A percentile compares a stretch with the other conserved stretches of the same genome.
Evolutionary conservation across 2,113 vertebrate species (phyloP).

Genomic region (Dendropsophus ebraccatus): DNA sequence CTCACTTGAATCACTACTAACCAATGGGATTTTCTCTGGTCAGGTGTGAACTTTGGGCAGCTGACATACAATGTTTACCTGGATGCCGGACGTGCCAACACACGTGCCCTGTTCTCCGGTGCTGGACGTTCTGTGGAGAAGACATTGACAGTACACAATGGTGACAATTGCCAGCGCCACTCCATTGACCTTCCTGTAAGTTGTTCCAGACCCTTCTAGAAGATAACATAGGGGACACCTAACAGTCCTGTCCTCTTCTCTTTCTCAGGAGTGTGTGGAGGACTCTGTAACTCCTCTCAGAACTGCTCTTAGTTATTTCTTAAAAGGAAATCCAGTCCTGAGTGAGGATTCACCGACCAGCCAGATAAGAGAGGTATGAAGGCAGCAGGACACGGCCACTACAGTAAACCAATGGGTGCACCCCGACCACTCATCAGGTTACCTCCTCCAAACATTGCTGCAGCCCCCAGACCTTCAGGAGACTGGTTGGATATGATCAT

Average conservation of each 20-base stretch:
- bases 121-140: neutral
- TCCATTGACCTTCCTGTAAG: conserved; percentile 26
- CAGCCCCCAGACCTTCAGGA: too few species aligned
- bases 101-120: neutral
- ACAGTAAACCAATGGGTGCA: too few species aligned
- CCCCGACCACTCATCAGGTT: too few species aligned
- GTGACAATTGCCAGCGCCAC: neutral
- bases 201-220: neutral
- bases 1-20: neutral
- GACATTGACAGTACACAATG: neutral
- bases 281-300: conserved; percentile 27
- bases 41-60: conserved; percentile 2
- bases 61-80: conserved; percentile 17
- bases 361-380: conserved; percentile 4
- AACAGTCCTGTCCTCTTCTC: neutral
- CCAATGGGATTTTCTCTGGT: neutral
- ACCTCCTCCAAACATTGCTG: too few species aligned
- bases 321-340: conserved; percentile 16
- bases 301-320: conserved; percentile 12
- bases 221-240: neutral
- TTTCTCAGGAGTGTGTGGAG: conserved; percentile 42
- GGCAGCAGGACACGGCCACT: too few species aligned
- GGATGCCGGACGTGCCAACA: conserved; percentile 21
- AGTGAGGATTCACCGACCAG: neutral
- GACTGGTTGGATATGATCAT: neutral